These are phyloP conservation scores for Hemichromis elongatus DNA, from an alignment of 2,113 vertebrate species.

Conservation along the genomic window DNA sequence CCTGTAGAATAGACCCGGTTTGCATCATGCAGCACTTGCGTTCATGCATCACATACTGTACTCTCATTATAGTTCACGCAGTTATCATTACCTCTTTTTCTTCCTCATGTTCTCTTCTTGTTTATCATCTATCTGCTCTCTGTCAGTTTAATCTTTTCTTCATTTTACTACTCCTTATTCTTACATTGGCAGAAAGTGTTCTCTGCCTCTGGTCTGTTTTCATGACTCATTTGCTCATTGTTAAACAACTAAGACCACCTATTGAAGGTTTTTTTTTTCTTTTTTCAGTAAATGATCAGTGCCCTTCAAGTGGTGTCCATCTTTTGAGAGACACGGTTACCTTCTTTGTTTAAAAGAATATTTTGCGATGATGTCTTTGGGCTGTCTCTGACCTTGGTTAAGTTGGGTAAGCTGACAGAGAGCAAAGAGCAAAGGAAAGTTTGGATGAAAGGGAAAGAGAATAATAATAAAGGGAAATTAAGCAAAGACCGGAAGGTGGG, in stretches of 20 bases:
- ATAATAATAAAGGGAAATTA: neutral
- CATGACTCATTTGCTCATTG: neutral
- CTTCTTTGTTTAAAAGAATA: neutral
- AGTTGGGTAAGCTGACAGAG: neutral
- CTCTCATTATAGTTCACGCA: neutral
- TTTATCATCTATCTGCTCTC: constrained; percentile 9
- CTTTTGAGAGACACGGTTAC: neutral
- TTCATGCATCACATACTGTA: neutral
- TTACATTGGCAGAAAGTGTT: neutral
- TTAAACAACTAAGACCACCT: neutral
- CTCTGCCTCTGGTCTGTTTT: neutral
- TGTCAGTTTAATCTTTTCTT: neutral
- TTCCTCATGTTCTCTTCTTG: neutral
- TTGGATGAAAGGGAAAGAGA: neutral
- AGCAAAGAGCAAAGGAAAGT: neutral
- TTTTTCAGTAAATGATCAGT: neutral
- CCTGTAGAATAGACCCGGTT: constrained; percentile 30
- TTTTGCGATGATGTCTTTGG: neutral
- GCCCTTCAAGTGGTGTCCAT: neutral
- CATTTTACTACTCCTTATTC: neutral
- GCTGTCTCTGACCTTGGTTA: neutral
- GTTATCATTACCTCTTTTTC: neutral
- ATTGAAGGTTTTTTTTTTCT: neutral
- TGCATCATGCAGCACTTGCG: constrained; percentile 21
- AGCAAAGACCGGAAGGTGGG: neutral